Evolutionary conservation across 1,140 invertebrate genomes (phyloP).

Genomic region (Drosophila ambigua): DNA sequence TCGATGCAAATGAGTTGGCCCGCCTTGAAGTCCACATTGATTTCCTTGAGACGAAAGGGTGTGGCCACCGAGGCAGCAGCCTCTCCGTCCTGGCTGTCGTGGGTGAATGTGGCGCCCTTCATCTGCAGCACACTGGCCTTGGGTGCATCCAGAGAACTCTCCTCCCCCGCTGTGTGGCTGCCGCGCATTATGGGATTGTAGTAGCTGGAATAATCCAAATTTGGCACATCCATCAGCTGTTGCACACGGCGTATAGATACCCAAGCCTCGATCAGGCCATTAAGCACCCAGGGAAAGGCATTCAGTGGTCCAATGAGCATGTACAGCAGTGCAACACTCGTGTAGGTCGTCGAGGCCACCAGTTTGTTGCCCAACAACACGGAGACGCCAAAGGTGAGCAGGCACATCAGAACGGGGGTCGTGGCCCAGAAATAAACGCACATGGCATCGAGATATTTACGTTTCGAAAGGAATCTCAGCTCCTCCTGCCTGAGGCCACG

Average conservation of each 20-base stretch:
- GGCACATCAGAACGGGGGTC: slow-evolving; percentile 97
- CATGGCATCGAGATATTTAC: slow-evolving; percentile 99
- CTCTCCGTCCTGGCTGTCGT: slow-evolving; percentile 29
- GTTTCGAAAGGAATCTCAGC: slow-evolving; percentile 90
- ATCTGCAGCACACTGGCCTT: slow-evolving; percentile 65
- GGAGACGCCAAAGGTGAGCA: slow-evolving; percentile 96
- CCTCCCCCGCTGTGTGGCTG: slow-evolving; percentile 1
- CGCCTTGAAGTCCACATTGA: slow-evolving; percentile 75
- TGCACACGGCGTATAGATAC: slow-evolving; percentile 94
- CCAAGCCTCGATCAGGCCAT: slow-evolving; percentile 97
- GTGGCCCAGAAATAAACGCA: slow-evolving; percentile 99
- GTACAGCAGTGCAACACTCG: slow-evolving; percentile 96
- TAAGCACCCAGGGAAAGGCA: slow-evolving; percentile 99
- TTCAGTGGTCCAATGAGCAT: slow-evolving; percentile 98
- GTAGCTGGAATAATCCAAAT: slow-evolving; percentile 79
- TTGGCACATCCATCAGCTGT: slow-evolving; percentile 85
- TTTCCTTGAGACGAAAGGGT: slow-evolving; percentile 59
- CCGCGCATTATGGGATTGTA: slow-evolving; percentile 74
- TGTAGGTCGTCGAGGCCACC: slow-evolving; percentile 96
- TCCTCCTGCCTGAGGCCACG: slow-evolving; percentile 88
- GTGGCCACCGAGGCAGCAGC: neutral
- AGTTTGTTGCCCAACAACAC: slow-evolving; percentile 92
- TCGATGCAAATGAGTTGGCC: slow-evolving; percentile 89
- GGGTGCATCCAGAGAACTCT: slow-evolving; percentile 21
- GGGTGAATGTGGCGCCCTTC: slow-evolving; percentile 64